phyloP scores from a whole-genome alignment of 2,113 vertebrate genomes.

The Brienomyrus longianalis region DNA sequence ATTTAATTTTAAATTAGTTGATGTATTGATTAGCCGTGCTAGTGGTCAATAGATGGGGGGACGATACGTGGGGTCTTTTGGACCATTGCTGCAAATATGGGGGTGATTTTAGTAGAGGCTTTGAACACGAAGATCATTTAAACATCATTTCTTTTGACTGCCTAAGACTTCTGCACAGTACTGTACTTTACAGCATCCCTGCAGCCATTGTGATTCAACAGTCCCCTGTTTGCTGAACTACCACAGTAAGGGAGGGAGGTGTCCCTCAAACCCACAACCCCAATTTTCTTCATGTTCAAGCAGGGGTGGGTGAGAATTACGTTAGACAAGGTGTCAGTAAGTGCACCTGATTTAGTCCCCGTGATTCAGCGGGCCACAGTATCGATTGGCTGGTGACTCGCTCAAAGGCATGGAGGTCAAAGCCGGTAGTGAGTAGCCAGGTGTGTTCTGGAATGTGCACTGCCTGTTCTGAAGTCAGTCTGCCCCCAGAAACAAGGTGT shows the following conservation, averaged over 20 bases:
- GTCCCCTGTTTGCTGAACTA: neutral
- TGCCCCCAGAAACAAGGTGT: neutral
- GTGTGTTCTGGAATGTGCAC: constrained; percentile 26
- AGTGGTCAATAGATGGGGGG: too few relatives aligned
- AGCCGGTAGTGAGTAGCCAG: constrained; percentile 22
- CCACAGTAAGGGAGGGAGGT: neutral
- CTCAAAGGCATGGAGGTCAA: constrained; percentile 35
- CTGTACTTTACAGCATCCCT: neutral
- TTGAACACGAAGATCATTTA: too few relatives aligned
- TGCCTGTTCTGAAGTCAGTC: neutral
- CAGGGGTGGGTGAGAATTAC: neutral
- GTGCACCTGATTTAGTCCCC: neutral
- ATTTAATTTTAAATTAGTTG: too few relatives aligned
- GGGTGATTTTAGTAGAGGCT: too few relatives aligned
- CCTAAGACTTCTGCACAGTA: too few relatives aligned
- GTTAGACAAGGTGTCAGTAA: constrained; percentile 7
- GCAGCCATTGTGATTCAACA: neutral
- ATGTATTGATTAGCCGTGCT: too few relatives aligned
- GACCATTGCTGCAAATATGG: too few relatives aligned
- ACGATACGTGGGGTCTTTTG: too few relatives aligned
- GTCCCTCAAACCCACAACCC: neutral
- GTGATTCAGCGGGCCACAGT: constrained; percentile 16
- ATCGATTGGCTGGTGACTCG: constrained; percentile 24
- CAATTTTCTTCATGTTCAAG: neutral
- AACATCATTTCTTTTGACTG: too few relatives aligned